These are phyloP conservation scores for Laodelphax striatellus DNA, from an alignment of 1,140 invertebrate species.

Conservation along the genomic window DNA sequence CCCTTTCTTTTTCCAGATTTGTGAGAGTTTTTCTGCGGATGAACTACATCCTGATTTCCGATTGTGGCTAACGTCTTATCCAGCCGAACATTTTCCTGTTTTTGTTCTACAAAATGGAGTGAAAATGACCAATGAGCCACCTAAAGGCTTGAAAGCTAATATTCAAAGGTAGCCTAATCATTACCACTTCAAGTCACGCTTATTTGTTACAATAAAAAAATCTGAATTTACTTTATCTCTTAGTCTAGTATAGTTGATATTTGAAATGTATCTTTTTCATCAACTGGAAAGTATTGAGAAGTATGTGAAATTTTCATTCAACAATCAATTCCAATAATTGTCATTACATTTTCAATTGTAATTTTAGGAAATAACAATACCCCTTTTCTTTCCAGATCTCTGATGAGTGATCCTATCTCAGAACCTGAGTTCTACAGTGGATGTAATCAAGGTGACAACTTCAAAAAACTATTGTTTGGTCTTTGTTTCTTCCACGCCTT, in stretches of 20 bases:
- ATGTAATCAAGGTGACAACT: conserved; percentile 58
- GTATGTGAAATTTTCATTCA: too few relatives aligned
- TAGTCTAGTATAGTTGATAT: too few relatives aligned
- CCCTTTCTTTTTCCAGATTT: conserved; percentile 38
- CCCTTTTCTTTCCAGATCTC: conserved; percentile 45
- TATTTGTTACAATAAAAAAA: too few relatives aligned
- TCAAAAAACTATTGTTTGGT: conserved; percentile 80
- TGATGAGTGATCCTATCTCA: conserved; percentile 75
- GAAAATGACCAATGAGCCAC: conserved; percentile 94
- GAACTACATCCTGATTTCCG: conserved; percentile 79
- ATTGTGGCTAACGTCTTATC: conserved; percentile 90
- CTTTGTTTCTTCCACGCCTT: conserved; percentile 93
- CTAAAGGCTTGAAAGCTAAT: conserved; percentile 66
- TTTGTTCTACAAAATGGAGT: conserved; percentile 85
- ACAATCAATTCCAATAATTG: too few relatives aligned
- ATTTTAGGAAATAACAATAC: too few relatives aligned
- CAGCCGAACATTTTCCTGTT: conserved; percentile 83
- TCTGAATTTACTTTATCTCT: too few relatives aligned
- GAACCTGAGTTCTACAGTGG: conserved; percentile 80
- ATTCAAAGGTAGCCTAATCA: conserved; percentile 41
- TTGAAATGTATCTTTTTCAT: too few relatives aligned
- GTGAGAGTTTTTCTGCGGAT: conserved; percentile 62
- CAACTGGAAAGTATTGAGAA: too few relatives aligned
- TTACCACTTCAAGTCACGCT: too few relatives aligned
- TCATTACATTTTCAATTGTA: too few relatives aligned